Evolutionary conservation across 1,140 invertebrate species (phyloP).

Genomic region (Triops cancriformis): DNA sequence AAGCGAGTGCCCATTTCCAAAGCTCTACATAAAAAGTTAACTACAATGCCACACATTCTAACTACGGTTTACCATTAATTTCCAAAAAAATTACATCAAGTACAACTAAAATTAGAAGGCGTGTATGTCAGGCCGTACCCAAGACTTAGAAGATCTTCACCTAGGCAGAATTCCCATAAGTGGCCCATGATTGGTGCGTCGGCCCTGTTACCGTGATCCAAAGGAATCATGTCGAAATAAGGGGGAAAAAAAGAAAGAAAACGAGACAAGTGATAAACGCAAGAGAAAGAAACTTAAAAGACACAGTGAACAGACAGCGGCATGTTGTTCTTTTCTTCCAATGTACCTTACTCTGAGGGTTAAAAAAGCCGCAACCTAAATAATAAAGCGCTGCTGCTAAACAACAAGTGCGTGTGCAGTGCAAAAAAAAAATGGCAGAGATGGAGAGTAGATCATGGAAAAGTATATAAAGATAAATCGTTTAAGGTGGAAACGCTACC

Average conservation of each 20-base stretch:
- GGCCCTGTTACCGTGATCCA: slow-evolving; percentile 55
- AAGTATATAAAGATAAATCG: slow-evolving; percentile 7
- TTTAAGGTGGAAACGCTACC: slow-evolving; percentile 29
- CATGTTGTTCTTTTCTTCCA: neutral
- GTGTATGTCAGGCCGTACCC: slow-evolving; percentile 52
- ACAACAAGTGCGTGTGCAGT: neutral
- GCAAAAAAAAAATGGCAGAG: neutral
- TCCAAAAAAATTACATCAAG: neutral
- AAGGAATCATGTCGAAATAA: slow-evolving; percentile 17
- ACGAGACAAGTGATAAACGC: slow-evolving; percentile 30
- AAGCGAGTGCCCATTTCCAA: slow-evolving; percentile 22
- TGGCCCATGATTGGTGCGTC: slow-evolving; percentile 93
- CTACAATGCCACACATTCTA: too few species aligned
- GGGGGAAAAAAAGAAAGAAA: slow-evolving; percentile 28
- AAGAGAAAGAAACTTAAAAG: slow-evolving; percentile 29
- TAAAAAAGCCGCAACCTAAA: neutral
- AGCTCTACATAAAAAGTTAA: slow-evolving; percentile 28
- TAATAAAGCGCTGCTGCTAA: neutral
- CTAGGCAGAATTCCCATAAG: slow-evolving; percentile 81
- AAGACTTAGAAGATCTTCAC: slow-evolving; percentile 56
- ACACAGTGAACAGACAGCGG: neutral
- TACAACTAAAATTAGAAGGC: slow-evolving; percentile 4
- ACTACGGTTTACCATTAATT: neutral
- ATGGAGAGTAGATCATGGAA: neutral
- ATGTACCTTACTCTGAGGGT: neutral